Conservation (phyloP, 2,888 invertebrate species). For the Folsomia manolachei region DNA sequence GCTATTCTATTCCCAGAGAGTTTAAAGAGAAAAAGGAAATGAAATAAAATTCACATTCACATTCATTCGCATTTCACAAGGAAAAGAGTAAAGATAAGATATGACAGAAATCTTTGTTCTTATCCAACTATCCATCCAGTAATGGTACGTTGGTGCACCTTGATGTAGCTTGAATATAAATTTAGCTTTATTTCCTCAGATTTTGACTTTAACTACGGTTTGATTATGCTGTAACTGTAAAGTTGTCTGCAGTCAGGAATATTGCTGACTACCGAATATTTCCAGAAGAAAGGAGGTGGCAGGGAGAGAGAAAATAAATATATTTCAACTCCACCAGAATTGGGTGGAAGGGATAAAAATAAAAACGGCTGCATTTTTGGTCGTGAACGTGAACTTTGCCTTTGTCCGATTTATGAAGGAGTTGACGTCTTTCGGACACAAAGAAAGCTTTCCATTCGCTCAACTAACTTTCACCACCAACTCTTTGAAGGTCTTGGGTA, state of each 20-base stretch:
- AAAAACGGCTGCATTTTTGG: constrained; percentile 16
- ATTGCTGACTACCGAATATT: background rate
- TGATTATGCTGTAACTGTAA: too few relatives aligned
- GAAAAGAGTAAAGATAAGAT: background rate
- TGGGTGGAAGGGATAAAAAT: background rate
- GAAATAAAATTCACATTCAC: background rate
- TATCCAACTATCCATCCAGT: too few relatives aligned
- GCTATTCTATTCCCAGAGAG: too few relatives aligned
- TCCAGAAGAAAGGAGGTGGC: background rate
- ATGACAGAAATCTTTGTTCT: background rate
- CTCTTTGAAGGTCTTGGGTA: background rate
- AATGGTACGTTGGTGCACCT: too few relatives aligned
- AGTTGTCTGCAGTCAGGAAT: too few relatives aligned
- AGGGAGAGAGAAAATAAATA: background rate
- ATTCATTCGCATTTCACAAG: too few relatives aligned
- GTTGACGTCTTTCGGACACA: constrained; percentile 11
- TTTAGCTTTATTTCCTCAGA: background rate
- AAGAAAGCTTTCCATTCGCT: background rate
- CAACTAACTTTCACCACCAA: background rate
- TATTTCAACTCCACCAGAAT: background rate
- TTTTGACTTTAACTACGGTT: too few relatives aligned
- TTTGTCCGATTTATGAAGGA: constrained; percentile 10
- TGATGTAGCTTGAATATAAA: background rate
- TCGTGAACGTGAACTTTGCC: constrained; percentile 13
- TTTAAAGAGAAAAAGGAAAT: background rate